Conservation (phyloP, 2,888 invertebrate genomes). For the Yponomeuta evonymella region DNA sequence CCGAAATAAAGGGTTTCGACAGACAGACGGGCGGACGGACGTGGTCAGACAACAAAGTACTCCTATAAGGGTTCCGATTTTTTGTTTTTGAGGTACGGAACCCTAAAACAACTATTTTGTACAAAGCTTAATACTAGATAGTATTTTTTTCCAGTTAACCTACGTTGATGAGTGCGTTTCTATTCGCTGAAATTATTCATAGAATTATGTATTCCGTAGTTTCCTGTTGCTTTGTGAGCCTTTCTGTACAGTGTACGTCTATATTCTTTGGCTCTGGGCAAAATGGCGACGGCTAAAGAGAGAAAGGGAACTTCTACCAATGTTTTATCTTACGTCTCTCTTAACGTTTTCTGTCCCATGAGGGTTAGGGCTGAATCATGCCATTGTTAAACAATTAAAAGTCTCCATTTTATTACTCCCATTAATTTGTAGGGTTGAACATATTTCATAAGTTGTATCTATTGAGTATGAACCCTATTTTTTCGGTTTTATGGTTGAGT, state of each 20-base stretch:
- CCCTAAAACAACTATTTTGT: no score
- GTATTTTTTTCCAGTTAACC: no score
- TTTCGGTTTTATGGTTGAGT: not conserved
- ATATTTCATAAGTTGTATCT: not conserved
- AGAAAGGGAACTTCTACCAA: not conserved
- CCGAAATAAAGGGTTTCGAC: no score
- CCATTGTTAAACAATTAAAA: constrained; percentile 10
- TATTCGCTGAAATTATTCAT: no score
- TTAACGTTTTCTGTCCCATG: not conserved
- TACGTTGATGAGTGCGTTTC: no score
- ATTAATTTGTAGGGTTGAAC: not conserved
- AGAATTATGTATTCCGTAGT: no score
- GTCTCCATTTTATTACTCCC: not conserved
- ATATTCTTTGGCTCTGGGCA: not conserved
- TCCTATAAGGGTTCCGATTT: no score
- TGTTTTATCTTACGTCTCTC: not conserved
- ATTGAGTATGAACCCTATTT: not conserved
- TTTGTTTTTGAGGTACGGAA: no score
- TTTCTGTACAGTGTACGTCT: not conserved
- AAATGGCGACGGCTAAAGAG: not conserved
- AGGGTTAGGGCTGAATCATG: not conserved
- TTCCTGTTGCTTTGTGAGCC: not conserved
- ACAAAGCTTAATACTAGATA: no score
- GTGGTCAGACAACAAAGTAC: no score
- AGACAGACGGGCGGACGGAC: no score